Conservation (phyloP, 2,888 invertebrate species). For the Dioctria rufipes region DNA sequence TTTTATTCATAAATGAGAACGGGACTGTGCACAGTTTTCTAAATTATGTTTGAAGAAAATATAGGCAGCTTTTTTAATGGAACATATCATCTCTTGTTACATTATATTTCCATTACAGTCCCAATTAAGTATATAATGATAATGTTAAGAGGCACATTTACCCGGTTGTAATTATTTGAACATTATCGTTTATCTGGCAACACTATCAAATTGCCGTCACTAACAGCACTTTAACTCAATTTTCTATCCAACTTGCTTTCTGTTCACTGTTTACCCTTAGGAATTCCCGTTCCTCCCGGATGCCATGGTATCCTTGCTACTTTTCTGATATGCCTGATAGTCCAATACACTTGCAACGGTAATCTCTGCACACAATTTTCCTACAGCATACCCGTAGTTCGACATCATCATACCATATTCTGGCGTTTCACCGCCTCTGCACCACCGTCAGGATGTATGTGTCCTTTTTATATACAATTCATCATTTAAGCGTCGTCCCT, state of each 20-base stretch:
- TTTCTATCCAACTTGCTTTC: conserved; percentile 62
- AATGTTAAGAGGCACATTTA: no score
- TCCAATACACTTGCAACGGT: conserved; percentile 38
- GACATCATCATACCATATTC: not conserved
- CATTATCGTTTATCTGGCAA: conserved; percentile 26
- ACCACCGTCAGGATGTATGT: conserved; percentile 39
- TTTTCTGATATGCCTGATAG: conserved; percentile 45
- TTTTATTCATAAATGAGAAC: no score
- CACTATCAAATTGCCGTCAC: conserved; percentile 56
- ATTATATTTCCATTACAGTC: no score
- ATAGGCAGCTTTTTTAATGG: no score
- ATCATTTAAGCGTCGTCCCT: conserved; percentile 51
- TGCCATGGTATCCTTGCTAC: conserved; percentile 32
- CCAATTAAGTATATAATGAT: no score
- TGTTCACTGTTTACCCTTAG: conserved; percentile 53
- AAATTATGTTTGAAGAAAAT: no score
- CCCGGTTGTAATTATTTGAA: no score
- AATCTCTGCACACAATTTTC: conserved; percentile 29
- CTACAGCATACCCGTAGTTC: not conserved
- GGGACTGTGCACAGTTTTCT: no score
- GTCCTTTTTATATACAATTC: conserved; percentile 52
- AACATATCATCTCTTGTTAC: no score
- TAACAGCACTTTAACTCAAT: conserved; percentile 69
- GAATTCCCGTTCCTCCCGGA: conserved; percentile 23
- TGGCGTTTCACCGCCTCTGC: not conserved